Evolutionary conservation across 1,140 invertebrate genomes (phyloP).

Genomic region (Zaprionus ornatus): DNA sequence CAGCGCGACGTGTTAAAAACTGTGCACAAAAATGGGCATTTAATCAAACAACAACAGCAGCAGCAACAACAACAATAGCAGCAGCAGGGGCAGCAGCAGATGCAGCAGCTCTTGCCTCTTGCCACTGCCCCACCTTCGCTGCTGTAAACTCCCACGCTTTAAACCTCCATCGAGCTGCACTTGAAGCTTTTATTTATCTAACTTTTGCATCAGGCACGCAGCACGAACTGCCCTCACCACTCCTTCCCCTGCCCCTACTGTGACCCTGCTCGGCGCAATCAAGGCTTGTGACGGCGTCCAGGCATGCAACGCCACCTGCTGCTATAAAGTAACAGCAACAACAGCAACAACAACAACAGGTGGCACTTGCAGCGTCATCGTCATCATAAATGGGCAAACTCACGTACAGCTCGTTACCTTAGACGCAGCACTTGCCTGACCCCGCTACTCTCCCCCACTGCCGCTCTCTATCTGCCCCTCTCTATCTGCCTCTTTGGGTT

Average conservation of each 20-base stretch:
- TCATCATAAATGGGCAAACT: slow-evolving; percentile 71
- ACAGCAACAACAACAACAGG: slow-evolving; percentile 57
- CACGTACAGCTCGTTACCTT: slow-evolving; percentile 71
- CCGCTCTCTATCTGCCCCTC: slow-evolving; percentile 11
- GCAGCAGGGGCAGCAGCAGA: not conserved
- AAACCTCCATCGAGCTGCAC: slow-evolving; percentile 42
- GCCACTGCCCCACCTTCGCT: not conserved
- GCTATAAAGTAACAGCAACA: slow-evolving; percentile 40
- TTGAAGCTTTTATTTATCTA: slow-evolving; percentile 78
- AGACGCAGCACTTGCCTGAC: not conserved
- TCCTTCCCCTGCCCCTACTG: not conserved
- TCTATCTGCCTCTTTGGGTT: not conserved
- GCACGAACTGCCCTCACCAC: slow-evolving; percentile 14
- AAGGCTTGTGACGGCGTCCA: slow-evolving; percentile 31
- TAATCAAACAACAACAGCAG: slow-evolving; percentile 39
- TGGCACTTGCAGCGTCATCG: slow-evolving; percentile 46
- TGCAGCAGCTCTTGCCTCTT: not conserved
- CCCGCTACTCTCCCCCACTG: not conserved
- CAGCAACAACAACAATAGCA: not conserved
- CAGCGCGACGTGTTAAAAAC: slow-evolving; percentile 64
- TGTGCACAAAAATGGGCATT: slow-evolving; percentile 72
- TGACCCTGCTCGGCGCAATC: slow-evolving; percentile 65
- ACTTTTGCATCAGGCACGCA: slow-evolving; percentile 79
- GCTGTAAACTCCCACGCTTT: slow-evolving; percentile 55
- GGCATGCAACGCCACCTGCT: slow-evolving; percentile 66